phyloP scores from a whole-genome alignment of 2,888 invertebrate species.

The Caenorhabditis parvicauda region DNA sequence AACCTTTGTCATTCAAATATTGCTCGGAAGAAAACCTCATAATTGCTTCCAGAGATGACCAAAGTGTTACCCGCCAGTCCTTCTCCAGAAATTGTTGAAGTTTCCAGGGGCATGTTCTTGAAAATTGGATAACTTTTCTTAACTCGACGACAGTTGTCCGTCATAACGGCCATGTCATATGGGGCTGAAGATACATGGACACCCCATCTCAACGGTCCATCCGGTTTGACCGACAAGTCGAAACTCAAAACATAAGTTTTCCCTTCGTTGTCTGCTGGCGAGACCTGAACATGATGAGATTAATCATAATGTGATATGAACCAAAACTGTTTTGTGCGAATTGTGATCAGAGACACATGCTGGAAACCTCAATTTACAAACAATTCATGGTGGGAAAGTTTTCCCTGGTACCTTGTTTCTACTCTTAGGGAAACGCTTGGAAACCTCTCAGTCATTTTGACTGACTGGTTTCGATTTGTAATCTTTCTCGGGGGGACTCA shows the following conservation, averaged over 20 bases:
- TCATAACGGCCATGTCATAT: conserved; percentile 47
- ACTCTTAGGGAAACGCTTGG: no score
- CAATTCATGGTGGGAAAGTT: no score
- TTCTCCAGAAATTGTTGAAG: conserved; percentile 30
- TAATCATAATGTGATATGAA: no score
- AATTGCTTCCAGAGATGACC: conserved; percentile 31
- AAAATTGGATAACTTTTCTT: conserved; percentile 43
- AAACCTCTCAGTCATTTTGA: no score
- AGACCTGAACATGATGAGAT: conserved; percentile 28
- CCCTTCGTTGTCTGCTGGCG: conserved; percentile 28
- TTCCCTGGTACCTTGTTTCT: no score
- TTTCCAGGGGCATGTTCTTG: conserved; percentile 31
- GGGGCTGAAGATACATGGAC: conserved; percentile 42
- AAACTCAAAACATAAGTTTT: conserved; percentile 39
- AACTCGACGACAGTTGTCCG: conserved; percentile 42
- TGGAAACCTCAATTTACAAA: no score
- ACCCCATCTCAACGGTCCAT: conserved; percentile 29
- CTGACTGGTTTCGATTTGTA: no score
- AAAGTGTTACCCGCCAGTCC: conserved; percentile 41
- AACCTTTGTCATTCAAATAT: conserved; percentile 1
- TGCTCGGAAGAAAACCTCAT: conserved; percentile 11
- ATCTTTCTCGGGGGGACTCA: no score
- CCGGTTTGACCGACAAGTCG: conserved; percentile 33
- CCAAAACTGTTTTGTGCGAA: no score
- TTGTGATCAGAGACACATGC: no score